Evolutionary conservation across 2,888 invertebrate genomes (phyloP), one percentile per base, ranked within the genome.

Genomic region (Tachina grossa): DNA sequence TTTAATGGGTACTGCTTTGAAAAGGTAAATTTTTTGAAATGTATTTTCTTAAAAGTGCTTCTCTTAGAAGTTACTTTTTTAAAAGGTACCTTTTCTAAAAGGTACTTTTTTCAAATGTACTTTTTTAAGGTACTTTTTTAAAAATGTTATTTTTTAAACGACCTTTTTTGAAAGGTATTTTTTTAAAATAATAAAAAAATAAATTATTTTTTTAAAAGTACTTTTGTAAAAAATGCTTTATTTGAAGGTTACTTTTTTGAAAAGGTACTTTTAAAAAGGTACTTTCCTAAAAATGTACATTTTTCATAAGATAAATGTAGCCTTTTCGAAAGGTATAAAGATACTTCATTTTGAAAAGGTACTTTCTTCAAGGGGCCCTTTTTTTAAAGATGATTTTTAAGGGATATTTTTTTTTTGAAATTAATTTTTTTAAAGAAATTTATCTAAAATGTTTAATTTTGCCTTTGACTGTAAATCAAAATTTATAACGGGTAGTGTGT

Each of bases 401-500:
- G n/a, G n/a, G n/a, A n/a, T n/a, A n/a, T 1, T 22, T 22, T 22
- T n/a, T 22, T n/a, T 59, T 6, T 5, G 0, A 61, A n/a, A 19
- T 10, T 11, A 14, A n/a, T 49, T 49, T 47, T 49, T 53, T 53
- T 53, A 31, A 31, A 6, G 31, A 31, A 31, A 31, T 4, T 31
- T 31, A 31, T 5, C 31, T 22, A 10, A 19, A 19, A 11, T 16
- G 57, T 31, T 14, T 47, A 3, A 10, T 57, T 77, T 39, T 55
- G 11, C 16, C 16, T 22, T n/a, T 11, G 19, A 63, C 43, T 84
- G 69, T 71, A 47, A 13, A 66, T 72, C 53, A 51, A 16, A 63
- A 74, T 65, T 76, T 71, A 79, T 63, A 43, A 51, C 47, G 5
- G 41, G 43, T 39, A 16, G 63, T 16, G 14, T 71, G 45, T 53